These are phyloP conservation scores for Cydia amplana DNA, from an alignment of 1,140 invertebrate species.

Conservation along the genomic window DNA sequence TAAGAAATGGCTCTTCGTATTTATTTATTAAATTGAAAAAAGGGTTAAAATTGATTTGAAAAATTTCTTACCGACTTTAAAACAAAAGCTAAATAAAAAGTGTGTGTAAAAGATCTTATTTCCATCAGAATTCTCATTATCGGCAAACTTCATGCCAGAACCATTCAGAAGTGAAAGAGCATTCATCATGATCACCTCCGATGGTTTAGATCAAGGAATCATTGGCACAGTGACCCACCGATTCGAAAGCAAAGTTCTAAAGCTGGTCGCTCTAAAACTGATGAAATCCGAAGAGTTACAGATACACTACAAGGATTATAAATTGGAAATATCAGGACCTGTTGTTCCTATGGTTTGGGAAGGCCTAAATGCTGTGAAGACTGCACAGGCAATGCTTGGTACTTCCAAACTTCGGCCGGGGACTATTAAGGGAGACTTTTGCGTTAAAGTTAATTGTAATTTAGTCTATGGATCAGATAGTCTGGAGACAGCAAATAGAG, in stretches of 20 bases:
- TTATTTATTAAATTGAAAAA: no score
- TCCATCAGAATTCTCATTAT: background rate
- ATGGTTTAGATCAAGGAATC: background rate
- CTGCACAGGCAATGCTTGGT: background rate
- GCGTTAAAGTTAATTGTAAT: background rate
- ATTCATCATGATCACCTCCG: background rate
- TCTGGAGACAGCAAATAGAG: background rate
- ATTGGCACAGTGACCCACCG: background rate
- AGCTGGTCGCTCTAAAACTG: background rate
- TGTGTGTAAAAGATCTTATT: constrained; percentile 7
- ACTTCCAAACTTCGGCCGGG: background rate
- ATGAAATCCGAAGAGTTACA: background rate
- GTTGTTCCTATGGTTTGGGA: background rate
- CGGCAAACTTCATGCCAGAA: background rate
- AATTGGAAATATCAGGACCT: background rate
- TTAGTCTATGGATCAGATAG: background rate
- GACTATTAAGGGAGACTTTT: background rate
- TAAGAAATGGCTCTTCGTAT: no score
- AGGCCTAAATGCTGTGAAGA: background rate
- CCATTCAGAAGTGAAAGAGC: background rate
- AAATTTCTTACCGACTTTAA: no score
- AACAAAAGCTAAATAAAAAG: no score
- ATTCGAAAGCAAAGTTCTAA: background rate
- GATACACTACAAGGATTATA: background rate
- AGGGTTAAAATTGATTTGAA: no score